Base-by-base conservation (phyloP, 2,888 invertebrate species). In the Eupithecia tripunctaria region DNA sequence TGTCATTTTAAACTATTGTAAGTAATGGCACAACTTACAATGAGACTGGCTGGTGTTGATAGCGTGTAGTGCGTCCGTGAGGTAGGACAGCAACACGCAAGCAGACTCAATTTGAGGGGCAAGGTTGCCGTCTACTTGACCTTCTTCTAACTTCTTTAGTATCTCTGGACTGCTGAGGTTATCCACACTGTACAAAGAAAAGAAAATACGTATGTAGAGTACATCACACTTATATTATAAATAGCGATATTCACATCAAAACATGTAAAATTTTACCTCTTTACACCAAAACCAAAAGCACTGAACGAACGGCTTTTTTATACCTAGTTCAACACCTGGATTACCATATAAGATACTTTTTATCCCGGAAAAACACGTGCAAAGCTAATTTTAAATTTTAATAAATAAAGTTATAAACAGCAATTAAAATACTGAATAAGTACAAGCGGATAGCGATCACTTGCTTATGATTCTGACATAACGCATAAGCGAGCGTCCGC, bases 11-110 rank as follows among this genome's bases (percentile, higher is more conserved):
- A 18, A 6, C 8, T 2, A 6, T 43, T 43, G 8, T 43, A 38
- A 14, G 38, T 38, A 15, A 41, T 18, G 15, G 41, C 5, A 18
- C 21, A 51, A 56, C 66, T 90, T 75, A 93, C 94, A 86, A 25
- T 91, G 92, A 2, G 91, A 88, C 51, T 91, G 92, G 2, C 88
- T 78, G 7, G 89, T 90, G 72, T 89, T 91, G 73, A 94, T 93
- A 8, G 94, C 89, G 77, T 94, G 94, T 60, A 95, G 78, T 0
- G 94, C 95, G 84, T 98, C 98, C 5, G 97, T 96, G 18, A 98
- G 94, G 84, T 99, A 99, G 15, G 97, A 97, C 43, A 99, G 90
- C 56, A 99, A 93, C 65, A 97, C 97, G 82, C 98, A 98, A 0
- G 98, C 96, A 0, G 97, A 97, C 84, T 97, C 97, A 15, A 97